Percentiles rank a stretch among this genome's conserved stretches.
phyloP scores from a whole-genome alignment of 2,113 vertebrate species.

The Silurus glanis region DNA sequence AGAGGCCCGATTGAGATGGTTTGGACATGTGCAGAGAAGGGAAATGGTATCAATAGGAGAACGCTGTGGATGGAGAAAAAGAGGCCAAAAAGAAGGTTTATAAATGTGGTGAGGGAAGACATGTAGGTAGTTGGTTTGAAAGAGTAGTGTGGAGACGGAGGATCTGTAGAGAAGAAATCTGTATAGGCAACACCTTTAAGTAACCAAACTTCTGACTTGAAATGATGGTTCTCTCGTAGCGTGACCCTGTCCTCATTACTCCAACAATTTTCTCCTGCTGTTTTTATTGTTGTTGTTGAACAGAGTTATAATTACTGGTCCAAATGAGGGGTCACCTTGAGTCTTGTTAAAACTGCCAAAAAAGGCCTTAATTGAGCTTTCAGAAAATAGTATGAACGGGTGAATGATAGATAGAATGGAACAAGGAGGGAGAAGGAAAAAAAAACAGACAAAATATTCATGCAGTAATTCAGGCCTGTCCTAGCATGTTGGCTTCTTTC shows the following conservation, averaged over 20 bases:
- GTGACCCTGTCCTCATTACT: constrained; percentile 66
- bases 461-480: constrained; percentile 76
- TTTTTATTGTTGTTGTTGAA: constrained; percentile 57
- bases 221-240: constrained; percentile 72
- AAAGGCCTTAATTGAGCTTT: constrained; percentile 51
- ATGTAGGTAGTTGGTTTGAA: too few relatives aligned
- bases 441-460: constrained; percentile 46
- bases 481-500: constrained; percentile 62
- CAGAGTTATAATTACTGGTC: constrained; percentile 70
- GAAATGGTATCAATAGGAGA: too few relatives aligned
- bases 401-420: not conserved
- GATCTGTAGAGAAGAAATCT: constrained; percentile 53
- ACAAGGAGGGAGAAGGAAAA: constrained; percentile 7
- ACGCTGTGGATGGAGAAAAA: too few relatives aligned
- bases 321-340: constrained; percentile 76
- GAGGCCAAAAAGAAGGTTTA: too few relatives aligned
- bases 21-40: too few relatives aligned
- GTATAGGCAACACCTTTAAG: constrained; percentile 70
- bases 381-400: not conserved
- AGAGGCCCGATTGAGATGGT: too few relatives aligned
- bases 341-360: constrained; percentile 60
- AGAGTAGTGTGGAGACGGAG: too few relatives aligned
- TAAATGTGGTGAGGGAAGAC: too few relatives aligned
- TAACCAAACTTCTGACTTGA: constrained; percentile 58
- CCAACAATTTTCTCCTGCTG: not conserved